Evolutionary conservation across 2,113 vertebrate genomes (phyloP).

Genomic region (Pseudopodoces humilis): DNA sequence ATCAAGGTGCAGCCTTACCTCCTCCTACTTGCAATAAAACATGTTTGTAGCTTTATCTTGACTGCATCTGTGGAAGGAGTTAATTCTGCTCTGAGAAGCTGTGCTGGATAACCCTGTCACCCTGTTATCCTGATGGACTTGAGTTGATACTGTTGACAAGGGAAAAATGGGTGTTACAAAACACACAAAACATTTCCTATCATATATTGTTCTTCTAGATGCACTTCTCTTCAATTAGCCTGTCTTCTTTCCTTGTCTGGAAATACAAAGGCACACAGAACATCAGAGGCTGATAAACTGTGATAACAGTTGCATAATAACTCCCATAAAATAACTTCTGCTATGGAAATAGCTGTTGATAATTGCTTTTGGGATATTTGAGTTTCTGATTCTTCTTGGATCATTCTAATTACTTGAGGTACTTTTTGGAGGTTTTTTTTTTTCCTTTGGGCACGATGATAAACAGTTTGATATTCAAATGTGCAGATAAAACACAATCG

Average conservation of each 20-base stretch:
- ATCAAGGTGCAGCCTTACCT: background rate
- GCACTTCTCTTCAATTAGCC: background rate
- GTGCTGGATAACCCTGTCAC: background rate
- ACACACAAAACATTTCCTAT: background rate
- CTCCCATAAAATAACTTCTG: background rate
- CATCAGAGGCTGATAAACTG: background rate
- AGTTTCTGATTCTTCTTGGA: background rate
- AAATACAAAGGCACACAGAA: background rate
- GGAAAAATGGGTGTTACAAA: background rate
- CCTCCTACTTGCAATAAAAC: background rate
- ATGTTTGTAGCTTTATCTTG: background rate
- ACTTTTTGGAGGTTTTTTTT: background rate
- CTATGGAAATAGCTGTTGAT: background rate
- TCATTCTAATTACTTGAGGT: background rate
- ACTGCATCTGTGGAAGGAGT: background rate
- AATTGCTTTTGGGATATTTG: slow-evolving; percentile 17
- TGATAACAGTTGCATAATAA: slow-evolving; percentile 3
- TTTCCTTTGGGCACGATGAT: background rate
- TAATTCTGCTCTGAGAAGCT: background rate
- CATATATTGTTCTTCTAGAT: background rate
- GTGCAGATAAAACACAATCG: background rate
- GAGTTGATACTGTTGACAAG: background rate
- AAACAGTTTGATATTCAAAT: background rate
- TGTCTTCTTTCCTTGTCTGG: background rate
- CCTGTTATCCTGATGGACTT: background rate